A percentile compares a stretch with the other conserved stretches of the same genome.
Conservation (phyloP, 2,113 vertebrate species). For the Lycocorax pyrrhopterus region DNA sequence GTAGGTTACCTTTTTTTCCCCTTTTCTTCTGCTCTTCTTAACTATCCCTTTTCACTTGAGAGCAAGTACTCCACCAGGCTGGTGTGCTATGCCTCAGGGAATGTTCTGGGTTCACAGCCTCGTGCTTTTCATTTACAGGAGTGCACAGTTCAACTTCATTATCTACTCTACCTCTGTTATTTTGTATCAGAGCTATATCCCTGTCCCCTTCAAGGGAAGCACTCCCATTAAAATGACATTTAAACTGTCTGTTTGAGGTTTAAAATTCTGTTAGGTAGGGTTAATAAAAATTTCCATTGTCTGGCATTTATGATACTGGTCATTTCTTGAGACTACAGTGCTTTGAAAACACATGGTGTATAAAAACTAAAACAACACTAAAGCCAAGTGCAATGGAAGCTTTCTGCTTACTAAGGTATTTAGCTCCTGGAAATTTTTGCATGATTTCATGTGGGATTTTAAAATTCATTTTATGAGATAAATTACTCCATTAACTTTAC, state of each 20-base stretch:
- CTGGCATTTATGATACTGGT: not conserved
- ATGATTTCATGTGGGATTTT: conserved; percentile 32
- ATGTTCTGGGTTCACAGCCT: not conserved
- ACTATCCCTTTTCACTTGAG: not conserved
- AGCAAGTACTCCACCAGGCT: not conserved
- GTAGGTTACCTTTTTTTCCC: not conserved
- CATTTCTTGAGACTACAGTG: not conserved
- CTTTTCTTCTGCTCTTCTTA: not conserved
- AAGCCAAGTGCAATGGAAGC: not conserved
- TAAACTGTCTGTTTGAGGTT: not conserved
- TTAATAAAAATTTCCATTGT: not conserved
- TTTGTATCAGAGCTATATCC: not conserved
- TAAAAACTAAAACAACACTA: not conserved
- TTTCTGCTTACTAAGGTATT: conserved; percentile 38
- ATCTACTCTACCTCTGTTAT: not conserved
- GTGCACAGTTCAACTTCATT: not conserved
- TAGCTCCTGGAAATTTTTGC: conserved; percentile 9
- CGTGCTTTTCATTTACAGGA: not conserved
- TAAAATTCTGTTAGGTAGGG: not conserved
- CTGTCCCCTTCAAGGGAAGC: not conserved
- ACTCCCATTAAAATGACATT: not conserved
- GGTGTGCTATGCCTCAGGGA: not conserved
- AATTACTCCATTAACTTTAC: conserved; percentile 51
- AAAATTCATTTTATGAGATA: conserved; percentile 49
- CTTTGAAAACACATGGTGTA: not conserved